Conservation (phyloP, 1,140 invertebrate species). For the Solenopsis invicta region DNA sequence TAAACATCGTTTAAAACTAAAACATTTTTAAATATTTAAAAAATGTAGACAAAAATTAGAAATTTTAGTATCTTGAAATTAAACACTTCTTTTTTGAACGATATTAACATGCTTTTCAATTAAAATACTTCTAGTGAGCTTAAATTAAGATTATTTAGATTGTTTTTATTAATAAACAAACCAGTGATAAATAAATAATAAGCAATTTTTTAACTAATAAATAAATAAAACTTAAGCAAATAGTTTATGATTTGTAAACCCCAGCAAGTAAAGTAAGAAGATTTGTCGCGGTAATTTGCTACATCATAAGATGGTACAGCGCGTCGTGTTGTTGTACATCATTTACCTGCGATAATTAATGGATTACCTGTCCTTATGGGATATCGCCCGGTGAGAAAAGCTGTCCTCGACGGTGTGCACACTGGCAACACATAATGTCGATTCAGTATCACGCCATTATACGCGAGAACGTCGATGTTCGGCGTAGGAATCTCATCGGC, state of each 20-base stretch:
- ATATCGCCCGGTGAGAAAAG: slow-evolving; percentile 90
- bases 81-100: no score
- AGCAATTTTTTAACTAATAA: neutral
- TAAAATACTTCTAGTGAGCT: neutral
- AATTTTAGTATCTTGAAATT: no score
- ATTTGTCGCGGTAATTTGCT: neutral
- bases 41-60: no score
- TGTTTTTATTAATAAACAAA: neutral
- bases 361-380: slow-evolving; percentile 88
- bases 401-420: slow-evolving; percentile 89
- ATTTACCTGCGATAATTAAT: slow-evolving; percentile 21
- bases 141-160: neutral
- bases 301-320: neutral
- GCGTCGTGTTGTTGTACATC: neutral
- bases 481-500: slow-evolving; percentile 90
- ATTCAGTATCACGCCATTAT: slow-evolving; percentile 89
- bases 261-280: neutral
- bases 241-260: neutral
- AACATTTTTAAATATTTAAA: no score
- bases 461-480: slow-evolving; percentile 90
- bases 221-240: neutral
- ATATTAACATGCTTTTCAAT: neutral
- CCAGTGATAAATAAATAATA: neutral
- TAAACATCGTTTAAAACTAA: no score
- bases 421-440: slow-evolving; percentile 88